phyloP scores from a whole-genome alignment of 2,797 vertebrate genomes.

The Sebastes steindachneri region DNA sequence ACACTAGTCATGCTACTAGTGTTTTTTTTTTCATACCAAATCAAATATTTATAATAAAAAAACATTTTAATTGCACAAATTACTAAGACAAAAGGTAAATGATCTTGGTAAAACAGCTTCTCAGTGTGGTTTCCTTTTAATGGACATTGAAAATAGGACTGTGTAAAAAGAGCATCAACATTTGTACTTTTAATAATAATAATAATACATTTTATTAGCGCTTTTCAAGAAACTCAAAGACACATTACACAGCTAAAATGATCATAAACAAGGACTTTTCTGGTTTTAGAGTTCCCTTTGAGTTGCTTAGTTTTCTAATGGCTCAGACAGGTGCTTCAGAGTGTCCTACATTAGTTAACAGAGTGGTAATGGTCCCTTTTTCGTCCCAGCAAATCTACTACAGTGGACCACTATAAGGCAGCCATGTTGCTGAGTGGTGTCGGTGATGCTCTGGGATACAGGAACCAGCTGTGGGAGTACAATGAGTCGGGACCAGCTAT shows the following conservation, averaged over 20 bases:
- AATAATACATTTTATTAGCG: neutral
- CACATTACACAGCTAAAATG: neutral
- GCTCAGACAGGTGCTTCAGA: neutral
- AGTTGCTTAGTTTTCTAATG: neutral
- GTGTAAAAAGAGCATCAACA: neutral
- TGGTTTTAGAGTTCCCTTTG: neutral
- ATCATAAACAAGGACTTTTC: neutral
- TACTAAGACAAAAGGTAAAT: neutral
- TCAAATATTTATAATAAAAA: neutral
- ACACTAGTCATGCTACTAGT: neutral
- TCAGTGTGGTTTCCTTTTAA: neutral
- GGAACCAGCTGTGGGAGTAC: constrained; percentile 84
- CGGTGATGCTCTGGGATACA: constrained; percentile 88
- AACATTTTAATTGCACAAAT: neutral
- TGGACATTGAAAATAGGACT: neutral
- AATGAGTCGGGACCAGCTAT: constrained; percentile 80
- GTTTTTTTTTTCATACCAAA: neutral
- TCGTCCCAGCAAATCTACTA: constrained; percentile 18
- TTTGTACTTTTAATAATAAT: neutral
- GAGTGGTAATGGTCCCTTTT: neutral
- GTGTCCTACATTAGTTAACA: neutral
- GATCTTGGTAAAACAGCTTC: neutral
- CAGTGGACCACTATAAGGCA: constrained; percentile 79
- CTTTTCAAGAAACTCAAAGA: too few species aligned
- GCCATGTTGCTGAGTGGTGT: constrained; percentile 88